A percentile compares a stretch with the other conserved stretches of the same genome.
Evolutionary conservation across 2,888 invertebrate genomes (phyloP).

Genomic region (Athrips mouffetella): DNA sequence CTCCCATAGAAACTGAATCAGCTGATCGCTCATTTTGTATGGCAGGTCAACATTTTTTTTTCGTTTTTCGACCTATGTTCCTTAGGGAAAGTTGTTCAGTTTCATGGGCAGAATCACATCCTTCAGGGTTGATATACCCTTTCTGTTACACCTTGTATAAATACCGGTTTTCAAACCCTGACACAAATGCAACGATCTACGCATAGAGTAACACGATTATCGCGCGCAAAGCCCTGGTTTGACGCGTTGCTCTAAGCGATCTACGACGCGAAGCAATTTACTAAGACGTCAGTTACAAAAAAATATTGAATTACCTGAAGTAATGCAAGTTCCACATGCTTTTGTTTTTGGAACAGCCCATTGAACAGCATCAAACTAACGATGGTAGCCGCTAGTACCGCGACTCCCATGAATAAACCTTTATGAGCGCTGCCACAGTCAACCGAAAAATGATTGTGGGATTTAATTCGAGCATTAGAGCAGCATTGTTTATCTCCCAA

Average conservation of each 20-base stretch:
- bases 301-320: constrained; percentile 66
- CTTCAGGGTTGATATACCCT: no score
- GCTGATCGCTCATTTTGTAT: no score
- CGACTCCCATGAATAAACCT: constrained; percentile 81
- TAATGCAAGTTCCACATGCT: constrained; percentile 78
- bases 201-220: no score
- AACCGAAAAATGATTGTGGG: constrained; percentile 80
- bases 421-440: constrained; percentile 87
- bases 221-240: background rate
- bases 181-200: no score
- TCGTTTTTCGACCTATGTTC: no score
- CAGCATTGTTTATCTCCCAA: constrained; percentile 43
- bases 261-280: background rate
- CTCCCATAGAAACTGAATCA: no score
- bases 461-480: constrained; percentile 41
- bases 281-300: background rate
- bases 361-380: constrained; percentile 85
- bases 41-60: no score
- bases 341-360: constrained; percentile 76
- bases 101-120: no score
- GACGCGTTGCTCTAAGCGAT: background rate
- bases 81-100: no score
- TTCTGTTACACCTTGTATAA: no score
- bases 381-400: constrained; percentile 83
- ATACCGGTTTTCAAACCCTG: no score